Evolutionary conservation across 2,797 vertebrate species (phyloP).

Genomic region (Philypnodon macrostomus): DNA sequence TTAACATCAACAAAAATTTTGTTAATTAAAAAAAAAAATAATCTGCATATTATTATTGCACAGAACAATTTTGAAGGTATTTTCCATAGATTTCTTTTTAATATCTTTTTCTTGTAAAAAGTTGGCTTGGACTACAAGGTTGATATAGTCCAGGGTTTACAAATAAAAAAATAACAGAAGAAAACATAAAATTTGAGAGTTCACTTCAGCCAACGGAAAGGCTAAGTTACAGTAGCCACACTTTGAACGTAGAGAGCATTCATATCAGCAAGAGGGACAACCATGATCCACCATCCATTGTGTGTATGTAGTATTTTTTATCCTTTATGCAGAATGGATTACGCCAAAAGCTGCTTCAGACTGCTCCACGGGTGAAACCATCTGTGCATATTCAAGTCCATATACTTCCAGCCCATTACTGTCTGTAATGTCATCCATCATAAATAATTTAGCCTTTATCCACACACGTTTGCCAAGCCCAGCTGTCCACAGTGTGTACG

Average conservation of each 20-base stretch:
- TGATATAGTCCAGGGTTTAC: conserved; percentile 73
- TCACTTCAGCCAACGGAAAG: conserved; percentile 54
- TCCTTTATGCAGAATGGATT: conserved; percentile 74
- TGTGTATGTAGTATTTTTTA: conserved; percentile 46
- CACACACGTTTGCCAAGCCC: conserved; percentile 54
- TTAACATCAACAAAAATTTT: conserved; percentile 83
- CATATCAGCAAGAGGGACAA: conserved; percentile 73
- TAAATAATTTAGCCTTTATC: conserved; percentile 65
- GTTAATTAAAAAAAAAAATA: conserved; percentile 75
- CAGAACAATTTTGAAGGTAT: conserved; percentile 84
- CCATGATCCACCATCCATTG: conserved; percentile 52
- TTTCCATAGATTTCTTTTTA: conserved; percentile 76
- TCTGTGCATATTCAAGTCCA: conserved; percentile 68
- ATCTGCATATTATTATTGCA: conserved; percentile 89
- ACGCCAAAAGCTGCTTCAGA: no score
- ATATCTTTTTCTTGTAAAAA: conserved; percentile 76
- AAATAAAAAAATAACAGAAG: conserved; percentile 42
- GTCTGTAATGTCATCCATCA: conserved; percentile 70
- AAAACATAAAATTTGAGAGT: conserved; percentile 54
- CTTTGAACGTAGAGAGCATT: conserved; percentile 78
- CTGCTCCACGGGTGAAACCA: conserved; percentile 74
- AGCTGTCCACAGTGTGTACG: conserved; percentile 65
- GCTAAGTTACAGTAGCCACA: conserved; percentile 74
- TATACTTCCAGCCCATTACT: conserved; percentile 68
- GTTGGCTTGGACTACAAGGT: conserved; percentile 79